A percentile compares a stretch with the other conserved stretches of the same genome.
phyloP scores from a whole-genome alignment of 1,140 invertebrate species.

The Calephelis virginiensis region DNA sequence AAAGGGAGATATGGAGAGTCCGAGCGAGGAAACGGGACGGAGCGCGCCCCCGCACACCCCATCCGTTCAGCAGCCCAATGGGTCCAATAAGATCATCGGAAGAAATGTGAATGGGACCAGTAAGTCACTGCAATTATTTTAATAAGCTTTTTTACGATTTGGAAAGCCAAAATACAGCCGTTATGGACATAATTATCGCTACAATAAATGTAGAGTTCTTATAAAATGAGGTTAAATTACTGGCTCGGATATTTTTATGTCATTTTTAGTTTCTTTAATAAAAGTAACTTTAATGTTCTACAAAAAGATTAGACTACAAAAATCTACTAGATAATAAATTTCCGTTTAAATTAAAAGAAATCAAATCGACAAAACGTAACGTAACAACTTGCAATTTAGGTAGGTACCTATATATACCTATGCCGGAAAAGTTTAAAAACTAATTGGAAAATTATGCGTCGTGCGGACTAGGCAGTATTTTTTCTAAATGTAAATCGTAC shows the following conservation, averaged over 20 bases:
- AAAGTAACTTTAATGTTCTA: no score
- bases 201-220: conserved; percentile 8
- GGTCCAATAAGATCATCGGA: conserved; percentile 75
- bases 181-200: conserved; percentile 25
- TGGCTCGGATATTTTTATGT: not conserved
- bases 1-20: conserved; percentile 69
- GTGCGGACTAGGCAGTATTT: no score
- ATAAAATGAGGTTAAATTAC: conserved; percentile 14
- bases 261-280: conserved; percentile 6
- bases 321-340: no score
- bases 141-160: conserved; percentile 32
- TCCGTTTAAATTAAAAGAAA: no score
- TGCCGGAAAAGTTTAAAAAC: no score
- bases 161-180: conserved; percentile 28
- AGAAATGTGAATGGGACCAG: conserved; percentile 74
- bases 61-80: conserved; percentile 51
- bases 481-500: no score
- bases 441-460: no score
- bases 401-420: no score
- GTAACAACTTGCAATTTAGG: no score
- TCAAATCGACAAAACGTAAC: no score
- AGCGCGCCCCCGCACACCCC: conserved; percentile 52
- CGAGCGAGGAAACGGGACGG: conserved; percentile 71
- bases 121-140: conserved; percentile 57
- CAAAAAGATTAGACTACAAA: no score